Evolutionary conservation across 2,888 invertebrate species (phyloP).

Genomic region (Lottia scabra): DNA sequence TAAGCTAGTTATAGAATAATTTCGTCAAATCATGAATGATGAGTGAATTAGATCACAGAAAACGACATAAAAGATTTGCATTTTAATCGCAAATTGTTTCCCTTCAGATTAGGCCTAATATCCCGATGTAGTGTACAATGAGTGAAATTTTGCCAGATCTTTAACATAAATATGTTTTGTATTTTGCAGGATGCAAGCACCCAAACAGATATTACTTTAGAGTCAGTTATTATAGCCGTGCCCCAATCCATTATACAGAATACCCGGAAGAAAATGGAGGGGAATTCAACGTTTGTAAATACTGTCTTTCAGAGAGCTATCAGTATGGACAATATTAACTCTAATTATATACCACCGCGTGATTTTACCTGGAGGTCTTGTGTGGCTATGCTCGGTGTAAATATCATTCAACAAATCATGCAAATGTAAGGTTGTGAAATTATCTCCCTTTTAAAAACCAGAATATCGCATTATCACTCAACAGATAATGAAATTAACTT

Average conservation of each 20-base stretch:
- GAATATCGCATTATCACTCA: too few species aligned
- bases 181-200: slow-evolving; percentile 35
- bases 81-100: too few species aligned
- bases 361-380: slow-evolving; percentile 41
- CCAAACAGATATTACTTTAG: slow-evolving; percentile 44
- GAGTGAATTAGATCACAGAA: too few species aligned
- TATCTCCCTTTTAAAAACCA: too few species aligned
- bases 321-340: slow-evolving; percentile 41
- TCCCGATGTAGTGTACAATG: too few species aligned
- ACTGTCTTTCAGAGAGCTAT: slow-evolving; percentile 38
- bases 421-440: slow-evolving; percentile 18
- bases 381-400: slow-evolving; percentile 42
- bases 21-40: too few species aligned
- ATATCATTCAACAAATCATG: slow-evolving; percentile 43
- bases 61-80: too few species aligned
- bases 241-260: slow-evolving; percentile 31
- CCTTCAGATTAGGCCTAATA: too few species aligned
- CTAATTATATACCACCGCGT: slow-evolving; percentile 38
- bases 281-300: slow-evolving; percentile 33
- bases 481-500: too few species aligned
- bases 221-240: slow-evolving; percentile 38
- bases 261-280: slow-evolving; percentile 11
- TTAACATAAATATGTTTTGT: neutral
- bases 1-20: too few species aligned
- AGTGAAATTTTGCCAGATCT: too few species aligned